Base-by-base conservation (phyloP, 2,888 invertebrate genomes). In the Podabrus alpinus region DNA sequence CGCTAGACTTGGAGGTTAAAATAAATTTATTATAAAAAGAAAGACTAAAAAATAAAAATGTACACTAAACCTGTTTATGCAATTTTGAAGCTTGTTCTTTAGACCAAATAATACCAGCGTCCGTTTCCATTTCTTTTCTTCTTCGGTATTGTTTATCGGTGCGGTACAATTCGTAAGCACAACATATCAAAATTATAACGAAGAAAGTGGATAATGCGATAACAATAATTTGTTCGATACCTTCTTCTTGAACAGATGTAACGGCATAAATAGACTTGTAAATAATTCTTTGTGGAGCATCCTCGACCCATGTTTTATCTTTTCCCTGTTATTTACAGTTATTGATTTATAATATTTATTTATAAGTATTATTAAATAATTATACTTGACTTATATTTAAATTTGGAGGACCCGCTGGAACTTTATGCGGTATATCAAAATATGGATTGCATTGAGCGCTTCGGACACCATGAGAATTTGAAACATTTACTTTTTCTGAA, bases 391-490 rank as follows among this genome's bases (percentile, higher is more conserved):
- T 91, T 59, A 90, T 89, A 80, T 92, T 92, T 72, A 90, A 86
- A 79, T 86, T 87, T 77, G 90, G 89, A 2, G 90, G 90, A 75
- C 90, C 90, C 67, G 90, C 88, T 4, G 89, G 88, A 66, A 90
- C 89, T 83, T 90, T 91, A 80, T 91, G 89, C 15, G 88, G 87
- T 68, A 90, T 88, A 83, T 90, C 94, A 83, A 96, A 96, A 83
- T 93, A 91, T 1, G 94, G 91, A 9, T 95, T 94, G 86, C 96
- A 96, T 82, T 95, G 95, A 0, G 95, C 95, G 84, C 95, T 95
- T 74, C 95, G 89, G 0, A 96, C 94, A 0, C 96, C 96, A 81
- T 94, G 94, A 1, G 95, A 93, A 85, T 95, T 95, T 11, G 95
- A 94, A n/a, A 95, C 95, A 74, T 95, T 93, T 17, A 96, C 94